A percentile compares a stretch with the other conserved stretches of the same genome.
These are phyloP conservation scores for Diuraphis noxia DNA, from an alignment of 1,140 invertebrate species.

Conservation along the genomic window DNA sequence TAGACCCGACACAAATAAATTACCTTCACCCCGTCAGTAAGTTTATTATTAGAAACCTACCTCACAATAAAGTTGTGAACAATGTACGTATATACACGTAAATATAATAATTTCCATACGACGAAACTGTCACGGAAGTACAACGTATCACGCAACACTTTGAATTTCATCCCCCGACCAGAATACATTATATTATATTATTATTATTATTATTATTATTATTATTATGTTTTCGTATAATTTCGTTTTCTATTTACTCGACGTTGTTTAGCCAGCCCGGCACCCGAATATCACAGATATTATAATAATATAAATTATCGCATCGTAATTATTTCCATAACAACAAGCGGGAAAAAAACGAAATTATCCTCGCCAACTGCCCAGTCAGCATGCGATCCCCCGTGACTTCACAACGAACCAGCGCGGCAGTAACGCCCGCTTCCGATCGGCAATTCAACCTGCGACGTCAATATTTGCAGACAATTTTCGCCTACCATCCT, in stretches of 20 bases:
- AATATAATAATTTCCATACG: background rate
- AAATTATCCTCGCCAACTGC: background rate
- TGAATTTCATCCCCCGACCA: background rate
- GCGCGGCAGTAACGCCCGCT: too few species aligned
- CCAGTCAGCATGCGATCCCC: background rate
- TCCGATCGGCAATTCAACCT: background rate
- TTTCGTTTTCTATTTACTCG: background rate
- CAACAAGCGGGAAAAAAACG: background rate
- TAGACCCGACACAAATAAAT: background rate
- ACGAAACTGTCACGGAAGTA: background rate
- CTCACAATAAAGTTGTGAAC: background rate
- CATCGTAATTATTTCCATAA: background rate
- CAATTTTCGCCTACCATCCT: too few species aligned
- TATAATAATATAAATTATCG: background rate
- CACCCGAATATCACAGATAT: background rate
- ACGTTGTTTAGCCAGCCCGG: background rate
- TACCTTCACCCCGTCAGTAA: background rate
- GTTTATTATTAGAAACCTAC: background rate
- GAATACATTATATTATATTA: background rate
- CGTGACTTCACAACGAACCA: background rate
- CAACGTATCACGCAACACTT: conserved; percentile 33
- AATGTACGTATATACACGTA: background rate
- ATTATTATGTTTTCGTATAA: background rate
- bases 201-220: background rate
- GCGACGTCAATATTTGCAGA: too few species aligned